These are phyloP conservation scores for Brachionichthys hirsutus DNA, from an alignment of 2,113 vertebrate genomes.

Conservation along the genomic window DNA sequence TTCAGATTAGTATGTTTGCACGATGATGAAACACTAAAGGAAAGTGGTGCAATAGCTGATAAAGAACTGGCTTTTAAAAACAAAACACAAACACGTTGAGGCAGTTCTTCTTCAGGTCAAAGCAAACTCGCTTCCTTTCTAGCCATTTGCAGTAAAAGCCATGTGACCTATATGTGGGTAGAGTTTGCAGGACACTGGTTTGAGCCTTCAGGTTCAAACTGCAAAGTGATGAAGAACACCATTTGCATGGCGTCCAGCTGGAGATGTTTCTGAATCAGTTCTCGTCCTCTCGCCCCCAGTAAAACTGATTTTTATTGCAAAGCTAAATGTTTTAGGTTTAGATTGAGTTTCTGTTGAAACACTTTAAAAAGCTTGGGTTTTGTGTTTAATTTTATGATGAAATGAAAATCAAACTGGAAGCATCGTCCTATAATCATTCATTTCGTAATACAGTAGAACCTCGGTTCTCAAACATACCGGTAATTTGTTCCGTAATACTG, in stretches of 20 bases:
- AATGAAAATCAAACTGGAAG: too few species aligned
- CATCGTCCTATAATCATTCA: too few species aligned
- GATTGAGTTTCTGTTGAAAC: not conserved
- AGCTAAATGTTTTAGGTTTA: not conserved
- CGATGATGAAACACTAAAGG: slow-evolving; percentile 1
- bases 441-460: too few species aligned
- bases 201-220: slow-evolving; percentile 7
- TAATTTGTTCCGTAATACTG: too few species aligned
- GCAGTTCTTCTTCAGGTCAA: slow-evolving; percentile 11
- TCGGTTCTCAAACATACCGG: too few species aligned
- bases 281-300: not conserved
- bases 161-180: slow-evolving; percentile 58
- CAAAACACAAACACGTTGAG: not conserved
- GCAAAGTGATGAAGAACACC: not conserved
- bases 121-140: slow-evolving; percentile 26
- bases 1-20: not conserved
- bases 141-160: slow-evolving; percentile 45
- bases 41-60: not conserved
- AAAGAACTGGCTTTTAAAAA: not conserved
- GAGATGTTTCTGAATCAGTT: not conserved
- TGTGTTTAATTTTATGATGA: too few species aligned
- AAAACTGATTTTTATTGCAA: not conserved
- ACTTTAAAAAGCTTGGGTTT: too few species aligned
- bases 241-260: not conserved
- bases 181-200: slow-evolving; percentile 8